Evolutionary conservation across 2,888 invertebrate genomes (phyloP), one percentile per base, ranked within the genome.

Genomic region (Willowsia nigromaculata): DNA sequence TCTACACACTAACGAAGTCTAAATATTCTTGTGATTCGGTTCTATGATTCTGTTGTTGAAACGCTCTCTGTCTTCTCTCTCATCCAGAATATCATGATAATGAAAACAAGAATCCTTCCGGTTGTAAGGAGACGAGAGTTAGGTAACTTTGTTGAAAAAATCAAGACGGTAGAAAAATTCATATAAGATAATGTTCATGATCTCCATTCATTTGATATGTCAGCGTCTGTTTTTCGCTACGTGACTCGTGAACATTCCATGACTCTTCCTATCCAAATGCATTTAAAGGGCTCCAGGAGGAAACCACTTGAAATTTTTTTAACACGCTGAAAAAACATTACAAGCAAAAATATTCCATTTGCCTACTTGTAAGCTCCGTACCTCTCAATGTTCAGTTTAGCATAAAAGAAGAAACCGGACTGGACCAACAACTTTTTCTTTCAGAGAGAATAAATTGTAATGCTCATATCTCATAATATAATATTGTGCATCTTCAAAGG

Each of bases 401-500:
- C 5, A n/a, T 37, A 9, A n/a, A 18, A 43, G 18, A 78, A 53
- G 47, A 86, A 80, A 87, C 87, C 71, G 37, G 71, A 87, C 87
- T 81, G 56, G 50, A 81, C 82, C 53, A 76, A 88, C 88, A 40
- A 82, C 88, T 88, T 88, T 87, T 88, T 82, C 62, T 33, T 74
- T 15, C 18, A 65, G 37, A 80, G 27, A 47, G 76, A 76, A 47
- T 50, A 76, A 47, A 50, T 71, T 47, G 50, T 40, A 40, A 59
- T 56, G 22, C n/a, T n/a, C 40, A 59, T 59, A 5, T 47, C 47
- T 27, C 47, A 47, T 33, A 33, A 65, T 74, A 47, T 15, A 47
- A 74, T 53, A 59, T 13, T 22, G 37, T 37, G 37, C 27, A n/a
- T 62, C 27, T 62, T 27, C 62, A 33, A 13, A 78, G 22, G 62